Conservation (phyloP, 2,797 vertebrate species). For the Cephalopachus bancanus region DNA sequence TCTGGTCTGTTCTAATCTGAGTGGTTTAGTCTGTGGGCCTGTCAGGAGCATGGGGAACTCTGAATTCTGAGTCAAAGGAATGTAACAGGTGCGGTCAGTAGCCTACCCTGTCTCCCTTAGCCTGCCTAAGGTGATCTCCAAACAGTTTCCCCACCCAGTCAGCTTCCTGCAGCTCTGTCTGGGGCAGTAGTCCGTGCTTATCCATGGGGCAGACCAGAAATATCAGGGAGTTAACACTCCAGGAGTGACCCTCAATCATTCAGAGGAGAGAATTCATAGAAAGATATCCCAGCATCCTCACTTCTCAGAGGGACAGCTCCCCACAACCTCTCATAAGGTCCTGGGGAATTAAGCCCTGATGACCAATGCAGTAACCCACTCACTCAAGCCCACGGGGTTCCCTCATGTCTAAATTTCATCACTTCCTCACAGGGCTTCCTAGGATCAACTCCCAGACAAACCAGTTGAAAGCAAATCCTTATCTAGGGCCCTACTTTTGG, state of each 20-base stretch:
- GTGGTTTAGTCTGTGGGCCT: not conserved
- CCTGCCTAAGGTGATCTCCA: not conserved
- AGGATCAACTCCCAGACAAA: not conserved
- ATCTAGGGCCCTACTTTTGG: not conserved
- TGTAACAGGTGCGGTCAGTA: not conserved
- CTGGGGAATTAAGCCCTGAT: not conserved
- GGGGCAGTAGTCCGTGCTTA: not conserved
- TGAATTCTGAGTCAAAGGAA: not conserved
- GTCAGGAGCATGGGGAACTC: not conserved
- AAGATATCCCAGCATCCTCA: not conserved
- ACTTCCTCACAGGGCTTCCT: not conserved
- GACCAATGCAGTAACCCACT: not conserved
- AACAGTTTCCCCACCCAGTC: too few species aligned
- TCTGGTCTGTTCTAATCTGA: not conserved
- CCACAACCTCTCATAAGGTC: not conserved
- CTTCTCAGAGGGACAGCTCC: not conserved
- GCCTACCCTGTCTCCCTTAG: not conserved
- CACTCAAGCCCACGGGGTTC: not conserved
- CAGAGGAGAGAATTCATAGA: not conserved
- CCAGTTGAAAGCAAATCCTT: not conserved
- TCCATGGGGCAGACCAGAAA: not conserved
- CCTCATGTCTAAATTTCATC: not conserved
- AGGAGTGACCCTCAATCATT: not conserved
- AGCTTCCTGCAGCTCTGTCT: not conserved
- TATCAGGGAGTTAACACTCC: not conserved